Conservation (phyloP, 2,113 vertebrate genomes). For the Paratilapia polleni region DNA sequence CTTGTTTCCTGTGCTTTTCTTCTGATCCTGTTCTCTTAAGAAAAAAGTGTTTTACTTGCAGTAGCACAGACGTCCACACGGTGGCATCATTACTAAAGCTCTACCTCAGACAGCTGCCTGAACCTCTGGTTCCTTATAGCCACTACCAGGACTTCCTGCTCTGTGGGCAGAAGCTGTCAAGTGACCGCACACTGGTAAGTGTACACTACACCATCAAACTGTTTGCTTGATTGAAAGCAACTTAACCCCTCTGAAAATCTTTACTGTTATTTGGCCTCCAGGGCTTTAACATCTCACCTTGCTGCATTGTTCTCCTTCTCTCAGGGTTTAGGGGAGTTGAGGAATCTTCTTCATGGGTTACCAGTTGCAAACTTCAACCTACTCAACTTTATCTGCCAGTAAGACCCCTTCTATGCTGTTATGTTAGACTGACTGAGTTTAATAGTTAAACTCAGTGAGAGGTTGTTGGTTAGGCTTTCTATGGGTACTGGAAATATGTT, state of each 20-base stretch:
- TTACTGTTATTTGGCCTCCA: not conserved
- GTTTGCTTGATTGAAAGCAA: not conserved
- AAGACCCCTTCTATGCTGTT: not conserved
- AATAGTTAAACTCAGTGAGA: accelerated
- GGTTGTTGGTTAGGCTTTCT: not conserved
- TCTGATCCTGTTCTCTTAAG: not conserved
- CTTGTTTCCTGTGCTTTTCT: not conserved
- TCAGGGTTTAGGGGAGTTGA: conserved; percentile 77
- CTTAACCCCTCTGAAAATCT: not conserved
- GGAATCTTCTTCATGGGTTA: conserved; percentile 76
- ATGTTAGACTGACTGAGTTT: not conserved
- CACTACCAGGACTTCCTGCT: conserved; percentile 80
- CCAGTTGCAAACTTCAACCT: conserved; percentile 83
- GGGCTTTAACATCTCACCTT: not conserved
- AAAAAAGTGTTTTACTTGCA: conserved; percentile 47
- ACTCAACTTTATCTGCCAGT: conserved; percentile 83
- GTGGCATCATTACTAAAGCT: conserved; percentile 84
- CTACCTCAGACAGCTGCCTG: conserved; percentile 83
- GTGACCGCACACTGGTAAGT: conserved; percentile 69
- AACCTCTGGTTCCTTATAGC: conserved; percentile 81
- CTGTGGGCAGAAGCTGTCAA: conserved; percentile 71
- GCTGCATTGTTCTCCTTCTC: not conserved
- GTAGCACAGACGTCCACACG: conserved; percentile 82
- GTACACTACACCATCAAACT: not conserved
- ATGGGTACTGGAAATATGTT: not conserved